These are phyloP conservation scores for Meganola albula DNA, from an alignment of 2,888 invertebrate species.

Conservation along the genomic window DNA sequence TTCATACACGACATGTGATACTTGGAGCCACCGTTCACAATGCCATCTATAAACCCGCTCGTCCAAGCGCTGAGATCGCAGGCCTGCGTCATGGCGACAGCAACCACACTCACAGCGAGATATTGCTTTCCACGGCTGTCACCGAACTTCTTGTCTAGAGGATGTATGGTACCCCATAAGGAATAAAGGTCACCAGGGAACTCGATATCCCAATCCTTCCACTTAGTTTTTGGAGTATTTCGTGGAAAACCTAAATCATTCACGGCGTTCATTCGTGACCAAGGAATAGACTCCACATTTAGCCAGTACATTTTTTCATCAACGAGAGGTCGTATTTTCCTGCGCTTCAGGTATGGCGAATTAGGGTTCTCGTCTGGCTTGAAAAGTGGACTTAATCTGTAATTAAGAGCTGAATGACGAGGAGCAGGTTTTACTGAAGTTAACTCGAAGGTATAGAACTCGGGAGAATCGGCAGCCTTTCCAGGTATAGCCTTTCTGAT, in stretches of 20 bases:
- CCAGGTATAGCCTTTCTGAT: conserved; percentile 40
- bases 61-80: conserved; percentile 82
- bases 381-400: conserved; percentile 63
- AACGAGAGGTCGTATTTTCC: conserved; percentile 44
- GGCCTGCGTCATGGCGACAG: conserved; percentile 76
- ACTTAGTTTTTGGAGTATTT: conserved; percentile 55
- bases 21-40: conserved; percentile 77
- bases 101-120: conserved; percentile 78
- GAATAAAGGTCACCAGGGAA: conserved; percentile 82
- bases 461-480: conserved; percentile 41
- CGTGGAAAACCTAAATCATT: conserved; percentile 60
- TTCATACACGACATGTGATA: conserved; percentile 73
- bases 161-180: conserved; percentile 81
- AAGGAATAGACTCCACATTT: conserved; percentile 57
- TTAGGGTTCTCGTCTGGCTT: conserved; percentile 60
- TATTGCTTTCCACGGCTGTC: conserved; percentile 80
- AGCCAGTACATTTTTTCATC: conserved; percentile 74
- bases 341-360: conserved; percentile 50
- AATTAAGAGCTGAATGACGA: conserved; percentile 57
- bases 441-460: conserved; percentile 78
- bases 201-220: conserved; percentile 84
- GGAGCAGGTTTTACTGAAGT: conserved; percentile 76
- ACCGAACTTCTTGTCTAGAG: conserved; percentile 75
- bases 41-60: conserved; percentile 78
- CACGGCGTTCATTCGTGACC: conserved; percentile 54